Evolutionary conservation across 2,113 vertebrate genomes (phyloP).

Genomic region (Indri indri): DNA sequence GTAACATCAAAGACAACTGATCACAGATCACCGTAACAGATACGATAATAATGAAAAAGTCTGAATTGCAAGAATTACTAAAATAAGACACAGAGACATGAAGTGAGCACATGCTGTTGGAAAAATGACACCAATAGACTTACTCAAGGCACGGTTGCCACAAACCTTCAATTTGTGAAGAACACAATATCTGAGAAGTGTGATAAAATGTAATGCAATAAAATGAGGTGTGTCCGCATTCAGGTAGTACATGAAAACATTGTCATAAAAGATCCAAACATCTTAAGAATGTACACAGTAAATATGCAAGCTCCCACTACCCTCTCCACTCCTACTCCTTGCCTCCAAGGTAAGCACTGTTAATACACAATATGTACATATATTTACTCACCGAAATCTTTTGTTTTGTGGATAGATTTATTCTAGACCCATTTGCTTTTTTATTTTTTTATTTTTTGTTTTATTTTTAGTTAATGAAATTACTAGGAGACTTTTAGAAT

Average conservation of each 20-base stretch:
- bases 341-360: background rate
- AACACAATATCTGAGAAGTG: background rate
- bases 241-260: background rate
- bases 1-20: background rate
- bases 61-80: background rate
- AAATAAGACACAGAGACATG: background rate
- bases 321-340: background rate
- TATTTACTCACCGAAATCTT: background rate
- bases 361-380: background rate
- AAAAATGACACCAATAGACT: background rate
- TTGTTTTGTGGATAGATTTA: background rate
- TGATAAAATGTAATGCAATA: background rate
- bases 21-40: background rate
- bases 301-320: background rate
- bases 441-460: no score
- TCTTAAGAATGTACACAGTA: background rate
- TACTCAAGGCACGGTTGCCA: background rate
- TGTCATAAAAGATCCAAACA: background rate
- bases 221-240: background rate
- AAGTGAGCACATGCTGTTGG: background rate
- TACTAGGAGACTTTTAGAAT: background rate
- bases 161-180: background rate
- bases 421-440: background rate
- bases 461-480: slow-evolving; percentile 13
- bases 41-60: background rate